These are phyloP conservation scores for Catagonus wagneri DNA, from an alignment of 2,113 vertebrate genomes.

Conservation along the genomic window DNA sequence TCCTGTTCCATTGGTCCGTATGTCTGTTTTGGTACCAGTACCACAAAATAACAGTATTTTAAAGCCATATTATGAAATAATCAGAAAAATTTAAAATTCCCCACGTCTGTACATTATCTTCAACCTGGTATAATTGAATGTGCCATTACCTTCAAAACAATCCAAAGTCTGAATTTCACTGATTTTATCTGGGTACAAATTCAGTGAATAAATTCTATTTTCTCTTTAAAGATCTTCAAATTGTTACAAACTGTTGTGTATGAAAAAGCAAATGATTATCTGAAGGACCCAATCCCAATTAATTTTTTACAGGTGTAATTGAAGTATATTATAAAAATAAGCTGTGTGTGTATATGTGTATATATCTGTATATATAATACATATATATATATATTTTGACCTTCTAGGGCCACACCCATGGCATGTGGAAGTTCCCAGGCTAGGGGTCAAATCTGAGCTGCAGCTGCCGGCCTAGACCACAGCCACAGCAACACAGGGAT, in stretches of 20 bases:
- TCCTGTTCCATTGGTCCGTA: too few species aligned
- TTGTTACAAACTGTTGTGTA: not conserved
- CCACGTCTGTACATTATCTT: constrained; percentile 27
- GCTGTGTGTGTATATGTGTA: too few species aligned
- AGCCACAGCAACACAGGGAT: too few species aligned
- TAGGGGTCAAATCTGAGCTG: too few species aligned
- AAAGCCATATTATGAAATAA: constrained; percentile 37
- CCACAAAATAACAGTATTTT: too few species aligned
- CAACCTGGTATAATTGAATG: constrained; percentile 4
- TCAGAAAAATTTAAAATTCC: not conserved
- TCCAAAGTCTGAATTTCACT: not conserved
- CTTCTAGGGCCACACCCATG: too few species aligned
- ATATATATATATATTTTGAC: too few species aligned
- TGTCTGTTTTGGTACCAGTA: too few species aligned
- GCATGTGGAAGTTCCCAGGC: too few species aligned
- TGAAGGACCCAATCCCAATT: not conserved
- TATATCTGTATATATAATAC: too few species aligned
- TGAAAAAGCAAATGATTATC: not conserved
- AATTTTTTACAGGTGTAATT: not conserved
- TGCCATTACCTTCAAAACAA: not conserved
- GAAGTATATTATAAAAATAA: not conserved
- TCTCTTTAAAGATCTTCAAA: not conserved
- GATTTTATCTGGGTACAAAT: not conserved
- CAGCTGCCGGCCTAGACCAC: too few species aligned
- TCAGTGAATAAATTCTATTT: not conserved